phyloP scores from a whole-genome alignment of 2,888 invertebrate genomes.

The Leucophenga montana region DNA sequence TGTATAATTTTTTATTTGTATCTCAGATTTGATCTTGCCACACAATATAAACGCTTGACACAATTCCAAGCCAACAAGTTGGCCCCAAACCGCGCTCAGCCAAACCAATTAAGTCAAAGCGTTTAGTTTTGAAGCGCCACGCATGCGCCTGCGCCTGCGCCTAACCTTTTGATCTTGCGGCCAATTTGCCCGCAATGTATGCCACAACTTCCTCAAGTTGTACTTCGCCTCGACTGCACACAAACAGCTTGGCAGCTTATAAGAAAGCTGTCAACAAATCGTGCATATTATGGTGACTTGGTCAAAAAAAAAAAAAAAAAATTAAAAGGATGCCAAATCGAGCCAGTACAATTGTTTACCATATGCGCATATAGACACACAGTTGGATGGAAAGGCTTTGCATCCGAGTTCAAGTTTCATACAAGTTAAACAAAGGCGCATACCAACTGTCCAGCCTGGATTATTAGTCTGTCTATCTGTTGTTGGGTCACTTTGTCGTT shows the following conservation, averaged over 20 bases:
- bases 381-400: background rate
- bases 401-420: background rate
- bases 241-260: conserved; percentile 41
- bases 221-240: conserved; percentile 7
- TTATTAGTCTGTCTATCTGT: conserved; percentile 60
- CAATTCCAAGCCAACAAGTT: conserved; percentile 52
- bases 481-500: conserved; percentile 45
- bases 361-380: conserved; percentile 59
- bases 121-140: conserved; percentile 15
- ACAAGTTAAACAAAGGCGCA: conserved; percentile 40
- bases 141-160: no score
- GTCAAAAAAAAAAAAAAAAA: no score
- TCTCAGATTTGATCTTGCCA: conserved; percentile 47
- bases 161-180: conserved; percentile 44
- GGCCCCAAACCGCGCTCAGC: conserved; percentile 18
- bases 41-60: conserved; percentile 50
- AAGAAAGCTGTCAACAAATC: conserved; percentile 63
- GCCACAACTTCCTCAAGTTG: conserved; percentile 1
- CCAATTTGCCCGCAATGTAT: conserved; percentile 44
- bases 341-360: conserved; percentile 62
- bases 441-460: conserved; percentile 62
- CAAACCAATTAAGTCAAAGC: conserved; percentile 55
- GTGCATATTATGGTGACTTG: conserved; percentile 28
- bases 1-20: conserved; percentile 43
- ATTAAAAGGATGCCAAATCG: no score